Evolutionary conservation across 2,797 vertebrate species (phyloP).

Genomic region (Acridotheres tristis): DNA sequence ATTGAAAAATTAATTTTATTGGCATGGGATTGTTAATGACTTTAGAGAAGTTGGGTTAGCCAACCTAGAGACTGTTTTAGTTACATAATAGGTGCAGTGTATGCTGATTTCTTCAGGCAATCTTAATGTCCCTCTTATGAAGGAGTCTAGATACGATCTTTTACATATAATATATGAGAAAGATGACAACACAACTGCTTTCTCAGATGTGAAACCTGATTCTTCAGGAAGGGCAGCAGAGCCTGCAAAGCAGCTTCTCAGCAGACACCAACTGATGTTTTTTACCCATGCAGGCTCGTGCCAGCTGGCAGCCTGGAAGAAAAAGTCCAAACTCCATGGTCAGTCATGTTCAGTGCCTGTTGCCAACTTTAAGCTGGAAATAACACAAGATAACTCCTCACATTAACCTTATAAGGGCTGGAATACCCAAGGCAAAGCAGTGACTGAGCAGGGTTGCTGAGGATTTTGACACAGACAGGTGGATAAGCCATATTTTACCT

Average conservation of each 20-base stretch:
- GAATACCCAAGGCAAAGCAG: neutral
- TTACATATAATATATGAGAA: neutral
- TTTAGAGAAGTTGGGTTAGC: neutral
- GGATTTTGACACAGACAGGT: neutral
- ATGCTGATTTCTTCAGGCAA: neutral
- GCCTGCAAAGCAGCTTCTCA: neutral
- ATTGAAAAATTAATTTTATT: neutral
- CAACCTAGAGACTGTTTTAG: neutral
- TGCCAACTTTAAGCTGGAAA: neutral
- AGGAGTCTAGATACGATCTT: neutral
- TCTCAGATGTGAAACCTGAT: neutral
- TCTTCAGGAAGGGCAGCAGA: neutral
- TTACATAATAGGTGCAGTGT: neutral
- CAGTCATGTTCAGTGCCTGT: neutral
- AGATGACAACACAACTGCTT: neutral
- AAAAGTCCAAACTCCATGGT: neutral
- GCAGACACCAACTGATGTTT: neutral
- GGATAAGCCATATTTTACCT: neutral
- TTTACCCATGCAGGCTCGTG: fast-evolving
- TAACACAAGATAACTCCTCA: fast-evolving
- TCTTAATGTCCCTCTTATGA: neutral
- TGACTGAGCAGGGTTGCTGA: neutral
- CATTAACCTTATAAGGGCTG: neutral
- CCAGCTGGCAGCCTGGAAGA: neutral
- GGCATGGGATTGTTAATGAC: neutral